Percentiles rank a stretch among this genome's conserved stretches.
Evolutionary conservation across 2,113 vertebrate species (phyloP).

Genomic region (Ivindomyrus marchei): DNA sequence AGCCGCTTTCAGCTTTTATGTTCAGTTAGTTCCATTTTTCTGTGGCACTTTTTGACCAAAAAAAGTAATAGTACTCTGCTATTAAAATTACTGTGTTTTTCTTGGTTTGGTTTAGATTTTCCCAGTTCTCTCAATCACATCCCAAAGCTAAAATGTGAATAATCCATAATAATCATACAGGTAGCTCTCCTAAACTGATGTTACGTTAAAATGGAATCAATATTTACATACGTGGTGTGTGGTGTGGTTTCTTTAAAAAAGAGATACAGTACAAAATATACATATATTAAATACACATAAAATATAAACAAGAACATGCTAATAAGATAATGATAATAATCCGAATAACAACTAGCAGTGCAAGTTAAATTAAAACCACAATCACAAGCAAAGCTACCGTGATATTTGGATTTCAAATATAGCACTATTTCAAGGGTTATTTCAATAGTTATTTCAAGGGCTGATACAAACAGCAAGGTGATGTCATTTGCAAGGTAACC

Average conservation of each 20-base stretch:
- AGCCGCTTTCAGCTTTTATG: background rate
- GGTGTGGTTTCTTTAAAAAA: background rate
- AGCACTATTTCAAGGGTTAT: background rate
- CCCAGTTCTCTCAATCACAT: background rate
- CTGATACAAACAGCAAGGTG: background rate
- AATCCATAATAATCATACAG: too few species aligned
- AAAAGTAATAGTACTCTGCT: background rate
- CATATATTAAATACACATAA: background rate
- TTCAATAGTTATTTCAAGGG: background rate
- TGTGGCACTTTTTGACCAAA: background rate
- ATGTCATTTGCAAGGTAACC: background rate
- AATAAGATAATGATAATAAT: background rate
- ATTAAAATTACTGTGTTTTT: background rate
- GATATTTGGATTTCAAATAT: background rate
- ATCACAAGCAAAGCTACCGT: background rate
- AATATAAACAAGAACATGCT: background rate
- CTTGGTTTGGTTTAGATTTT: background rate
- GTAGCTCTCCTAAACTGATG: background rate
- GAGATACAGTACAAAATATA: background rate
- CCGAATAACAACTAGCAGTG: background rate
- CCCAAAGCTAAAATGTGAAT: background rate
- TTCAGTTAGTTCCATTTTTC: background rate
- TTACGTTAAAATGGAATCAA: background rate
- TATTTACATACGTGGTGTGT: background rate
- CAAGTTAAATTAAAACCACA: background rate